Conservation (phyloP, 2,888 invertebrate genomes). For the Cosmia pyralina region DNA sequence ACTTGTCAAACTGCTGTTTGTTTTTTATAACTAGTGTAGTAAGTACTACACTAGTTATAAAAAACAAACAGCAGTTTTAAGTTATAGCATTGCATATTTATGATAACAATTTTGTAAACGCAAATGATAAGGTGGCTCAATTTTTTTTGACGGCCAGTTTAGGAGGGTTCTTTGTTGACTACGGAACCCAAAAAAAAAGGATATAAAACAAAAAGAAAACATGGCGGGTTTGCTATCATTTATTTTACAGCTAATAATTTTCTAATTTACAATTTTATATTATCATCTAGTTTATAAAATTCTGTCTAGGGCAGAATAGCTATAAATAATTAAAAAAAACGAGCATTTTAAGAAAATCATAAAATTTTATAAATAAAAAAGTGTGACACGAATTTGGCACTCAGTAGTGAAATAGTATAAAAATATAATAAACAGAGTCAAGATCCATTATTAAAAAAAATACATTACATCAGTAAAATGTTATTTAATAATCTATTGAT, state of each 20-base stretch:
- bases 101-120: too few species aligned
- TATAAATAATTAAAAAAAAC: slow-evolving; percentile 54
- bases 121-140: too few species aligned
- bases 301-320: slow-evolving; percentile 44
- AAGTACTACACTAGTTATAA: too few species aligned
- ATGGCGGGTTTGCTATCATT: slow-evolving; percentile 28
- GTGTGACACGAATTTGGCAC: slow-evolving; percentile 71
- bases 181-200: background rate
- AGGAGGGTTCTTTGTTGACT: too few species aligned
- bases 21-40: too few species aligned
- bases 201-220: slow-evolving; percentile 1
- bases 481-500: slow-evolving; percentile 42
- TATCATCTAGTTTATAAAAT: slow-evolving; percentile 51
- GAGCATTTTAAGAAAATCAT: slow-evolving; percentile 54
- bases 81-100: too few species aligned
- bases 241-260: slow-evolving; percentile 48
- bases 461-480: slow-evolving; percentile 7
- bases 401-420: slow-evolving; percentile 52
- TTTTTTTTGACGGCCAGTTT: too few species aligned
- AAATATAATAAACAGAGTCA: slow-evolving; percentile 47
- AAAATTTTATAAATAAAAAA: slow-evolving; percentile 56
- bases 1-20: too few species aligned
- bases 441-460: slow-evolving; percentile 35
- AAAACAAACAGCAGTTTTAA: too few species aligned
- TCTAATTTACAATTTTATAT: slow-evolving; percentile 41